A percentile compares a stretch with the other conserved stretches of the same genome.
phyloP scores from a whole-genome alignment of 2,113 vertebrate genomes.

The Takifugu bimaculatus region DNA sequence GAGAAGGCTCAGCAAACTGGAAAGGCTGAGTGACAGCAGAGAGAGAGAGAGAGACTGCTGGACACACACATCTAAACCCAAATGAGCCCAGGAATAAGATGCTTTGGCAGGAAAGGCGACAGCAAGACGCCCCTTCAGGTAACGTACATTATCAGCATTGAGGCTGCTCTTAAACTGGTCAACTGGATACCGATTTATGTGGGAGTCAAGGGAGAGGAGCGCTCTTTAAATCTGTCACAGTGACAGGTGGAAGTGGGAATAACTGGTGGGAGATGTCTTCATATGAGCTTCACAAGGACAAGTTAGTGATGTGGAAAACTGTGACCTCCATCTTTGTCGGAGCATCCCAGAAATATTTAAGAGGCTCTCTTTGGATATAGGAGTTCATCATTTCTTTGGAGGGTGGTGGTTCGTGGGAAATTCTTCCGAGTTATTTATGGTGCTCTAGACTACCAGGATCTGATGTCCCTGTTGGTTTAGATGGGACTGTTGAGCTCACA shows the following conservation, averaged over 20 bases:
- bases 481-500: not conserved
- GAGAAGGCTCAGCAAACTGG: too few species aligned
- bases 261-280: not conserved
- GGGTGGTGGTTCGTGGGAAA: not conserved
- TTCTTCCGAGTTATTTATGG: not conserved
- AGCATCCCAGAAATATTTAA: conserved; percentile 15
- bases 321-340: conserved; percentile 22
- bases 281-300: not conserved
- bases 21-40: too few species aligned
- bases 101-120: too few species aligned
- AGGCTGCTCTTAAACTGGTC: not conserved
- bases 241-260: conserved; percentile 3
- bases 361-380: conserved; percentile 1
- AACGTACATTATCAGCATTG: not conserved
- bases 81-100: too few species aligned
- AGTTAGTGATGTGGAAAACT: conserved; percentile 37
- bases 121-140: too few species aligned
- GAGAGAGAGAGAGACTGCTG: too few species aligned
- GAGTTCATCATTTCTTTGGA: not conserved
- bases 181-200: conserved; percentile 6
- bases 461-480: not conserved
- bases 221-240: not conserved
- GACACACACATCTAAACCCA: too few species aligned
- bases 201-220: not conserved
- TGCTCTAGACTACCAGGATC: not conserved